phyloP scores from a whole-genome alignment of 2,888 invertebrate species.

The Cremastinae sp. region DNA sequence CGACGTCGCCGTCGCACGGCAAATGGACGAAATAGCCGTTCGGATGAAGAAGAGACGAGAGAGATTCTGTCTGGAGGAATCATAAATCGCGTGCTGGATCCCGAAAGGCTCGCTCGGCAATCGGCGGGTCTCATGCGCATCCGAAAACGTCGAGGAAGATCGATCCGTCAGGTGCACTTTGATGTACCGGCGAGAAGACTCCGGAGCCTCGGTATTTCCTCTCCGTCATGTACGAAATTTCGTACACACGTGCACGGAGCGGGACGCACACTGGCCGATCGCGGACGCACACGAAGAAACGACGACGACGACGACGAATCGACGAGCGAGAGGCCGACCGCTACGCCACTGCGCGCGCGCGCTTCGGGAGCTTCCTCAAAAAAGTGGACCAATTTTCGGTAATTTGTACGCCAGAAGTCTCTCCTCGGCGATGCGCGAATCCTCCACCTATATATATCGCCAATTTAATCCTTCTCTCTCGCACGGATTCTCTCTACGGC shows the following conservation, averaged over 20 bases:
- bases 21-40: constrained; percentile 46
- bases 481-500: constrained; percentile 40
- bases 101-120: constrained; percentile 46
- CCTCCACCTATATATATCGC: constrained; percentile 38
- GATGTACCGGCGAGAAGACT: constrained; percentile 65
- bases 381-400: constrained; percentile 76
- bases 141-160: constrained; percentile 60
- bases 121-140: constrained; percentile 41
- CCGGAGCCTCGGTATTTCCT: constrained; percentile 63
- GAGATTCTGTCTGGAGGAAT: constrained; percentile 47
- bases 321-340: constrained; percentile 38
- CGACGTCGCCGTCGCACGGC: constrained; percentile 45
- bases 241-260: constrained; percentile 6
- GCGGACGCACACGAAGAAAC: not conserved
- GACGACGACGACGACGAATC: constrained; percentile 29
- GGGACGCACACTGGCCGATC: constrained; percentile 14
- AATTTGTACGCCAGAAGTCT: constrained; percentile 72
- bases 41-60: constrained; percentile 16
- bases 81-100: constrained; percentile 58
- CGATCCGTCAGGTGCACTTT: constrained; percentile 64
- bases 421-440: constrained; percentile 42
- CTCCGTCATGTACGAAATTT: constrained; percentile 30
- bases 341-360: constrained; percentile 46
- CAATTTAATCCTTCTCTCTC: constrained; percentile 38
- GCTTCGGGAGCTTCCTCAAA: constrained; percentile 53